A percentile compares a stretch with the other conserved stretches of the same genome.
These are phyloP conservation scores for Sebastolobus alascanus DNA, from an alignment of 2,797 vertebrate species.

Conservation along the genomic window DNA sequence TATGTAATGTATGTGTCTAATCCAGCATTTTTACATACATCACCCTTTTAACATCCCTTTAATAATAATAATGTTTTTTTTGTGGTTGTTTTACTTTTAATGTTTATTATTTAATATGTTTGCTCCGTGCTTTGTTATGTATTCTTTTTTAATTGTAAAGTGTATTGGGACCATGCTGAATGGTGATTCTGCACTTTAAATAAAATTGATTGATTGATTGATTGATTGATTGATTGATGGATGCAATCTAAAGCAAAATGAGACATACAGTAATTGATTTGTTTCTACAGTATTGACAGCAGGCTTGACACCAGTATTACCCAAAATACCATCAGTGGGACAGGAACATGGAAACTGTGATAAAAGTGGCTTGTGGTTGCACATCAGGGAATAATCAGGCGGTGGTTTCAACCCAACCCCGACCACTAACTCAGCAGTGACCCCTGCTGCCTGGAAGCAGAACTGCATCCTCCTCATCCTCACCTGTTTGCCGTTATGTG, in stretches of 20 bases:
- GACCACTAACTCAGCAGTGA: conserved; percentile 47
- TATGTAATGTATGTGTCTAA: no score
- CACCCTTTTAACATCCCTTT: no score
- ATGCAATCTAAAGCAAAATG: not conserved
- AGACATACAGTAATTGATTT: not conserved
- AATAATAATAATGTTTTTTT: no score
- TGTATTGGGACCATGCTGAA: no score
- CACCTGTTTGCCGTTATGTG: conserved; percentile 99
- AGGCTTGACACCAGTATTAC: not conserved
- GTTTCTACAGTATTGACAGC: not conserved
- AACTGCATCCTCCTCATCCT: conserved; percentile 26
- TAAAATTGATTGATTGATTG: no score
- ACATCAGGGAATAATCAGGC: not conserved
- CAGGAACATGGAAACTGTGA: not conserved
- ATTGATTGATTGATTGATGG: no score
- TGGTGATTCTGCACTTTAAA: no score
- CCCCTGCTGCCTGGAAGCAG: conserved; percentile 57
- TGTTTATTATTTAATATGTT: no score
- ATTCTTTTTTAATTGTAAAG: no score
- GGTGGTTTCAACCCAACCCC: not conserved
- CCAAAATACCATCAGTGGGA: conserved; percentile 20
- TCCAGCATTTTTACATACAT: no score
- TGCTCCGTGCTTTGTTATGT: no score
- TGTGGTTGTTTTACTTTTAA: no score
- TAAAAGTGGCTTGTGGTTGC: conserved; percentile 18